Base-by-base conservation (phyloP, 2,797 vertebrate genomes). In the Lithobates sylvaticus region DNA sequence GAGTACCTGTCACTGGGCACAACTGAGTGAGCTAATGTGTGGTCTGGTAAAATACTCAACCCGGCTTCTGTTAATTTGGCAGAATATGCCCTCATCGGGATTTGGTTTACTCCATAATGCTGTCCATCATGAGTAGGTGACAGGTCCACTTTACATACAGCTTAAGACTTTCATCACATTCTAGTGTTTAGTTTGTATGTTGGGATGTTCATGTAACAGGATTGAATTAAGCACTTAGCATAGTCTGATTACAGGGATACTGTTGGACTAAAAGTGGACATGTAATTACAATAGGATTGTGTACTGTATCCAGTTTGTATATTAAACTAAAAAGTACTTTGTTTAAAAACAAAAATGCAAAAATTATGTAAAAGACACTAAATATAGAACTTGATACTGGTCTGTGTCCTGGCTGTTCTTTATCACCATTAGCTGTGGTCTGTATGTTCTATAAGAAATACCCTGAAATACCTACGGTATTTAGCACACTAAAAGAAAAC, bases 361-460 rank as follows among this genome's bases (percentile, higher is more conserved):
- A 88, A 89, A 50, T 64, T 36, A 76, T 78, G 77, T 79, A 29
- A 70, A 77, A 83, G 79, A 92, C 93, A 73, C 91, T 93, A 93
- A 95, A 95, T 94, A 95, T 93, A 94, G 91, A 94, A 91, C 88
- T 94, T 95, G 93, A 84, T 94, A 92, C 93, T 94, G 88, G 9
- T 88, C 93, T 42, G 78, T 72, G 84, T 86, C 89, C 84, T 87
- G 92, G 13, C 72, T 92, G 85, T 83, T 91, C 10, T 29, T 50
- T 39, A 27, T 32, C 70, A 71, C 36, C 3, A n/a, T 26, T 65
- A 23, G 61, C 8, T 65, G 10, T 65, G 39, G 39, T 39, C 39
- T 39, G 39, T 39, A 39, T 39, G 39, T 39, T 10, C 39, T 39
- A 6, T 6, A 39, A 39, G 39, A 10, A 39, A 39, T 39, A 39